Evolutionary conservation across 2,113 vertebrate genomes (phyloP).

Genomic region (Sinocyclocheilus maitianheensis): DNA sequence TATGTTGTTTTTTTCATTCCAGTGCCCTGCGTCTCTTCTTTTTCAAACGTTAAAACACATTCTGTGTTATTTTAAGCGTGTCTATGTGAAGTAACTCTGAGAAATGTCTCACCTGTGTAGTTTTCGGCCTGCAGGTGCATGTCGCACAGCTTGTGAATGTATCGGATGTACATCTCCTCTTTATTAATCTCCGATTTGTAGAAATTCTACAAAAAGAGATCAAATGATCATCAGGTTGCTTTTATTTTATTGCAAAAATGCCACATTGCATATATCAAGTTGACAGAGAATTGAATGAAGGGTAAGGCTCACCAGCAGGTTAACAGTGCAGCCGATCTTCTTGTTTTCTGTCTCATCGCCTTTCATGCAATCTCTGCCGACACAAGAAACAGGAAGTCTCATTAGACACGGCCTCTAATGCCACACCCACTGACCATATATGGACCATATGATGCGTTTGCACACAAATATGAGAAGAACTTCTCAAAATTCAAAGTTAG

Average conservation of each 20-base stretch:
- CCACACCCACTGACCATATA: background rate
- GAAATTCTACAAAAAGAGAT: slow-evolving; percentile 84
- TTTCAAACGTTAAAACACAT: background rate
- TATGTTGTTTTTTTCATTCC: background rate
- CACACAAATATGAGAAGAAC: background rate
- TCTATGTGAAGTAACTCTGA: background rate
- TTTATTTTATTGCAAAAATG: background rate
- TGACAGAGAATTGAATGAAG: background rate
- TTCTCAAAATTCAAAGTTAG: background rate
- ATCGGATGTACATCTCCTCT: slow-evolving; percentile 99
- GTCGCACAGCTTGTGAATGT: slow-evolving; percentile 97
- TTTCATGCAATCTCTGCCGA: slow-evolving; percentile 94
- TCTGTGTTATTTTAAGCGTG: background rate
- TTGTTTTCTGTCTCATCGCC: slow-evolving; percentile 98
- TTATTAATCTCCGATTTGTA: slow-evolving; percentile 99
- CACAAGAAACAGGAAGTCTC: slow-evolving; percentile 14
- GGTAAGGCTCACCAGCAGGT: slow-evolving; percentile 85
- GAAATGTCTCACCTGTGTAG: slow-evolving; percentile 82
- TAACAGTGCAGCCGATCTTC: slow-evolving; percentile 96
- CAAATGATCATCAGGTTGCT: background rate
- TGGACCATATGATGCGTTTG: background rate
- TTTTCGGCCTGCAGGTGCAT: slow-evolving; percentile 98
- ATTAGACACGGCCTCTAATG: background rate
- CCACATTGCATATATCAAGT: background rate
- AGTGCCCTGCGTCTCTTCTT: background rate